These are phyloP conservation scores for Austrolebias charrua DNA, from an alignment of 2,797 vertebrate species.

Conservation along the genomic window DNA sequence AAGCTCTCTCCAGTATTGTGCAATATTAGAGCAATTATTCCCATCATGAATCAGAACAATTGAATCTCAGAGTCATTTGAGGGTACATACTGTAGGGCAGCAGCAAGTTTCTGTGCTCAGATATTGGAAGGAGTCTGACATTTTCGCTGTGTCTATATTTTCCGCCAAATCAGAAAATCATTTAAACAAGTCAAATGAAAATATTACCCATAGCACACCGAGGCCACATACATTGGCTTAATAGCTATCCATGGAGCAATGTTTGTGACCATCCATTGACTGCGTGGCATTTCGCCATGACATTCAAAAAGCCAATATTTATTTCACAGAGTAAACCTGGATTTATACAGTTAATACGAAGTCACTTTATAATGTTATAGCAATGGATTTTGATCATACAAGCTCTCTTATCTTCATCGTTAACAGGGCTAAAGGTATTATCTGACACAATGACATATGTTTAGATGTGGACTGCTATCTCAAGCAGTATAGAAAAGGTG, in stretches of 20 bases:
- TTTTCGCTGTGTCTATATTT: constrained; percentile 54
- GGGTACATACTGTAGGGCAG: constrained; percentile 1
- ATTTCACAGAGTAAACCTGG: constrained; percentile 17
- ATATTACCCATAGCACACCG: constrained; percentile 25
- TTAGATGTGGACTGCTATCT: neutral
- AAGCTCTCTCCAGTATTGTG: constrained; percentile 43
- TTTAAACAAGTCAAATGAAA: constrained; percentile 58
- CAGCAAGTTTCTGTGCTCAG: neutral
- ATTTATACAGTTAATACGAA: constrained; percentile 31
- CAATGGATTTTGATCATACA: constrained; percentile 23
- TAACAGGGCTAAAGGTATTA: neutral
- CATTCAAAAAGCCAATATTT: constrained; percentile 72
- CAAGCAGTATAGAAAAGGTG: neutral
- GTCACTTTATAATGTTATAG: constrained; percentile 19
- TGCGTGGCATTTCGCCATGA: constrained; percentile 71
- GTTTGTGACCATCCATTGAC: constrained; percentile 46
- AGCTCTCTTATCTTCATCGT: neutral
- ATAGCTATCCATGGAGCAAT: constrained; percentile 43
- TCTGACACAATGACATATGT: neutral
- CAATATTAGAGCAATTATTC: constrained; percentile 57
- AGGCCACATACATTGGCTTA: constrained; percentile 33
- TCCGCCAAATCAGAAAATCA: constrained; percentile 56
- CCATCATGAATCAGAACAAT: constrained; percentile 63
- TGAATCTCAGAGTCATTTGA: constrained; percentile 38
- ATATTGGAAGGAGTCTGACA: constrained; percentile 52